These are phyloP conservation scores for Nematopogon swammerdamellus DNA, from an alignment of 2,888 invertebrate genomes.

Conservation along the genomic window DNA sequence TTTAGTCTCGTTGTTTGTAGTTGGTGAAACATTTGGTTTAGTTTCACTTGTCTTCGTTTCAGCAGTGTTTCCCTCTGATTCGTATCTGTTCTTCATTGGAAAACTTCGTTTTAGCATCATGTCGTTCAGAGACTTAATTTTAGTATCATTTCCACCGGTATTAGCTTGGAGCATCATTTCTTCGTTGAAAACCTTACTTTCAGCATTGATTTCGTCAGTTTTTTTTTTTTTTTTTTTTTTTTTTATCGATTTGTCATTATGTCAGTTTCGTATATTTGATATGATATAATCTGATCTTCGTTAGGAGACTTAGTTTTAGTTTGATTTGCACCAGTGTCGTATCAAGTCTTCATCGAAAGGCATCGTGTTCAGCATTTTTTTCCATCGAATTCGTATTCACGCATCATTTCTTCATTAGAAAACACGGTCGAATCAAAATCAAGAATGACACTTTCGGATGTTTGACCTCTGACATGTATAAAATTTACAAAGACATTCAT, in stretches of 20 bases:
- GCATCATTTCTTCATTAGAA: slow-evolving; percentile 1
- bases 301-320: neutral
- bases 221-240: neutral
- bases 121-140: neutral
- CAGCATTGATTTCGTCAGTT: neutral
- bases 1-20: neutral
- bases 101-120: slow-evolving; percentile 1
- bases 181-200: neutral
- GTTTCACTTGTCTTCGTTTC: slow-evolving; percentile 1
- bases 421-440: slow-evolving; percentile 1
- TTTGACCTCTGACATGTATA: no score
- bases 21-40: slow-evolving; percentile 1
- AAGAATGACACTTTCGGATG: neutral
- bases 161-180: neutral
- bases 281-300: neutral
- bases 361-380: neutral
- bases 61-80: slow-evolving; percentile 1
- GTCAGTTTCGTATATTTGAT: no score
- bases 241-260: no score
- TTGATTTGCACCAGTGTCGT: neutral
- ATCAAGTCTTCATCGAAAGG: neutral
- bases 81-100: slow-evolving; percentile 1
- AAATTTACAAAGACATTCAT: neutral
- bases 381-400: slow-evolving; percentile 1
- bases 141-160: neutral